Conservation (phyloP, 2,888 invertebrate genomes). For the Spisula solida region DNA sequence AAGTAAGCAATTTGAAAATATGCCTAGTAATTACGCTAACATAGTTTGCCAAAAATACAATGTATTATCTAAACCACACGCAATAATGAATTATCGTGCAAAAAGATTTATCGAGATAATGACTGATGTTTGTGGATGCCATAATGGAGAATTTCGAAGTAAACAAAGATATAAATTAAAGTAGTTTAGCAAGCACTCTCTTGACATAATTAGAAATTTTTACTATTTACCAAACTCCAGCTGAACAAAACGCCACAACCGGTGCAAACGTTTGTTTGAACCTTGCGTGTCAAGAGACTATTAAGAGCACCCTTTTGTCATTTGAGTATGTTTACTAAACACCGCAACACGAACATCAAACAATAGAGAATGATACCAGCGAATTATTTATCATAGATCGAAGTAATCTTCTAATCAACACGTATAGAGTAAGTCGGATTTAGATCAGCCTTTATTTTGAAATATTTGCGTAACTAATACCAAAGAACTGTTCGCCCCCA, state of each 20-base stretch:
- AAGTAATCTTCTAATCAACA: slow-evolving; percentile 12
- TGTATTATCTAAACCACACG: not conserved
- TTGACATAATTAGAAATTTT: not conserved
- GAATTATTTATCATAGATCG: slow-evolving; percentile 45
- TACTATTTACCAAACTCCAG: not conserved
- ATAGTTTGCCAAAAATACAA: not conserved
- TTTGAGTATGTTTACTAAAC: slow-evolving; percentile 15
- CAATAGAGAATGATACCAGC: slow-evolving; percentile 39
- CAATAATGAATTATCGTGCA: slow-evolving; percentile 14
- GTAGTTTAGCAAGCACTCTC: not conserved
- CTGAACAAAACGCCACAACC: not conserved
- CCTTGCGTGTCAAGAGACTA: slow-evolving; percentile 42
- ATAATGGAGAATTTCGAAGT: not conserved
- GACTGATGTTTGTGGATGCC: not conserved
- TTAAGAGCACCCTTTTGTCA: not conserved
- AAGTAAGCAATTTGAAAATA: slow-evolving; percentile 7
- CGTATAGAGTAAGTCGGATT: slow-evolving; percentile 22
- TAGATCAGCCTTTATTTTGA: slow-evolving; percentile 23
- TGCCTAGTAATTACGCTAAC: slow-evolving; percentile 12
- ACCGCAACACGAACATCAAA: slow-evolving; percentile 34
- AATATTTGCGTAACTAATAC: slow-evolving; percentile 56
- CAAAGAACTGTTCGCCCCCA: slow-evolving; percentile 40
- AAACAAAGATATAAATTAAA: not conserved
- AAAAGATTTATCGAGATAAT: not conserved
- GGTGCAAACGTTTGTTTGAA: slow-evolving; percentile 23